Evolutionary conservation across 1,140 invertebrate species (phyloP).

Genomic region (Ostrea edulis): DNA sequence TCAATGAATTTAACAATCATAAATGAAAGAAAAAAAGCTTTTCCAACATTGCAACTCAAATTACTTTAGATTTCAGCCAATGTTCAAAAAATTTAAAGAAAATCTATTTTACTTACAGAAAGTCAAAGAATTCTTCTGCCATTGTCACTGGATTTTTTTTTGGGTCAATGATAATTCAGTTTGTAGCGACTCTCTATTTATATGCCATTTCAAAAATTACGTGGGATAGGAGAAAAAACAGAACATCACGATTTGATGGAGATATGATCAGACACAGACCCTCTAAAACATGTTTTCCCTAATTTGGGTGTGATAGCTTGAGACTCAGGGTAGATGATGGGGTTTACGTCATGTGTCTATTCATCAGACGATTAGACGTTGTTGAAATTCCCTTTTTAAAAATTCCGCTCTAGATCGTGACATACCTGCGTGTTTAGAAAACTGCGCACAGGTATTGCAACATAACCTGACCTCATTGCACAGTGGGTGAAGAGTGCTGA

Average conservation of each 20-base stretch:
- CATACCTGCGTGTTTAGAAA: not conserved
- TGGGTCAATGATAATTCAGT: constrained; percentile 15
- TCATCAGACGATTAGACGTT: not conserved
- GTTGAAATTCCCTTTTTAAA: not conserved
- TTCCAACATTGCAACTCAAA: not conserved
- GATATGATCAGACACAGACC: not conserved
- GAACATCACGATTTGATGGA: constrained; percentile 25
- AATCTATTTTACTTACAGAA: not conserved
- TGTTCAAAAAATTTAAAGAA: constrained; percentile 2
- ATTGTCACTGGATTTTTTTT: constrained; percentile 3
- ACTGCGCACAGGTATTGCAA: constrained; percentile 14
- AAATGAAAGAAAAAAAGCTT: not conserved
- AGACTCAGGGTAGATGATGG: constrained; percentile 19
- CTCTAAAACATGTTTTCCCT: not conserved
- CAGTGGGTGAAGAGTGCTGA: constrained; percentile 25
- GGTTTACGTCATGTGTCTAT: constrained; percentile 12
- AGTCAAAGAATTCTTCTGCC: constrained; percentile 10
- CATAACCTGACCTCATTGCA: constrained; percentile 11
- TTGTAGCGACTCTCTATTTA: constrained; percentile 14
- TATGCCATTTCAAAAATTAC: constrained; percentile 19
- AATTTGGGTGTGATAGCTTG: not conserved
- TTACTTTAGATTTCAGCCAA: not conserved
- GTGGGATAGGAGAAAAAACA: not conserved
- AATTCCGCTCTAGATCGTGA: constrained; percentile 25
- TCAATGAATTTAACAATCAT: not conserved